These are phyloP conservation scores for Heterodera carotae DNA, from an alignment of 1,140 invertebrate genomes.

Conservation along the genomic window DNA sequence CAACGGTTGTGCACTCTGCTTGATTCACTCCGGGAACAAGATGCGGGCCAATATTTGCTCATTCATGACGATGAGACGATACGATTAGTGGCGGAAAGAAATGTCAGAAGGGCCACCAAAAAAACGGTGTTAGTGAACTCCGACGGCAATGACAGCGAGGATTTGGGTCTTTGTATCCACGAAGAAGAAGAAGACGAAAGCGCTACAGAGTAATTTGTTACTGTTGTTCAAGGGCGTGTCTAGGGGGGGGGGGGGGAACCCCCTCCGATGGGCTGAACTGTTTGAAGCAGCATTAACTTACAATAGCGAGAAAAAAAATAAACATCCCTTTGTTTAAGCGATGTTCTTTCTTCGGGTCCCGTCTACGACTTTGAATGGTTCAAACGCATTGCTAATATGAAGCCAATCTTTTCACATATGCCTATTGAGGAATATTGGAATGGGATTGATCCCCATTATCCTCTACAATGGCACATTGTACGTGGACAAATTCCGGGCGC, in stretches of 20 bases:
- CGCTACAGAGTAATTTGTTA: not conserved
- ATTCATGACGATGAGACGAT: not conserved
- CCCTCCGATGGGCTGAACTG: too few relatives aligned
- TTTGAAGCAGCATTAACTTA: too few relatives aligned
- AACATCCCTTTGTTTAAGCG: not conserved
- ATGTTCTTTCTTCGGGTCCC: not conserved
- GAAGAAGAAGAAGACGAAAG: not conserved
- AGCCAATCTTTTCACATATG: slow-evolving; percentile 15
- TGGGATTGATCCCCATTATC: slow-evolving; percentile 26
- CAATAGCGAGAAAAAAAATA: too few relatives aligned
- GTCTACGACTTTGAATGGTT: slow-evolving; percentile 18
- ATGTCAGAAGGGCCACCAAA: not conserved
- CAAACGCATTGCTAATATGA: slow-evolving; percentile 1
- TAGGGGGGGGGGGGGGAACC: too few relatives aligned
- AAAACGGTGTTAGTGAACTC: not conserved
- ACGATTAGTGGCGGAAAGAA: not conserved
- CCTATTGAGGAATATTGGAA: slow-evolving; percentile 16
- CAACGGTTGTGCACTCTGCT: not conserved
- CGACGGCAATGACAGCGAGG: not conserved
- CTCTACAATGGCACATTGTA: slow-evolving; percentile 25
- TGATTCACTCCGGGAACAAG: not conserved
- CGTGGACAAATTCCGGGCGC: slow-evolving; percentile 25
- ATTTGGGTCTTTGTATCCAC: not conserved
- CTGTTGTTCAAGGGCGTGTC: too few relatives aligned
- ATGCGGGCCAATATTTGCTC: not conserved